Conservation (phyloP, 2,113 vertebrate genomes). For the Eidolon helvum region DNA sequence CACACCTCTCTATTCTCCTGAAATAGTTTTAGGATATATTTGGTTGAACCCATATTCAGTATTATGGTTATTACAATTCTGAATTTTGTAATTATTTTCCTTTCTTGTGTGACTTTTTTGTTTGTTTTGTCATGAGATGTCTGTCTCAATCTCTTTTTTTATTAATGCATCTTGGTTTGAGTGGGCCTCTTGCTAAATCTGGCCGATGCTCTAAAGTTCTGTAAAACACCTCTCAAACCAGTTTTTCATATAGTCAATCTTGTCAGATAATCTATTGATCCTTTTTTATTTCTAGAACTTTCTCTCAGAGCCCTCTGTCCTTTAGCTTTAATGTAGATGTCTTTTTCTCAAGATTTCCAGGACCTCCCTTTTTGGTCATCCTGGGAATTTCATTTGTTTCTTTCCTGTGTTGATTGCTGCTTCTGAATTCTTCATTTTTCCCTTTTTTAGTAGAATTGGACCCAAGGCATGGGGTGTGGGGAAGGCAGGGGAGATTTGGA, state of each 20-base stretch:
- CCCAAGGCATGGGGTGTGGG: no score
- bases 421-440: not conserved
- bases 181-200: not conserved
- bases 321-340: not conserved
- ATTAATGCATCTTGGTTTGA: not conserved
- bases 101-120: not conserved
- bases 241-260: not conserved
- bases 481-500: not conserved
- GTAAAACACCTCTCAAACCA: not conserved
- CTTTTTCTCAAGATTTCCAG: not conserved
- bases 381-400: not conserved
- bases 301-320: not conserved
- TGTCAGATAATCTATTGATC: not conserved
- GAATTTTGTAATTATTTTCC: not conserved
- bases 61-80: not conserved
- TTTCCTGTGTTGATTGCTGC: not conserved
- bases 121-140: not conserved
- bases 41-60: conserved; percentile 8
- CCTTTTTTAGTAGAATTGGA: not conserved
- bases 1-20: not conserved
- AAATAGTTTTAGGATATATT: not conserved
- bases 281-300: not conserved
- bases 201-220: not conserved
- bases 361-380: not conserved
- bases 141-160: not conserved